Percentiles rank a stretch among this genome's conserved stretches.
Evolutionary conservation across 2,113 vertebrate genomes (phyloP).

Genomic region (Oncorhynchus mykiss): DNA sequence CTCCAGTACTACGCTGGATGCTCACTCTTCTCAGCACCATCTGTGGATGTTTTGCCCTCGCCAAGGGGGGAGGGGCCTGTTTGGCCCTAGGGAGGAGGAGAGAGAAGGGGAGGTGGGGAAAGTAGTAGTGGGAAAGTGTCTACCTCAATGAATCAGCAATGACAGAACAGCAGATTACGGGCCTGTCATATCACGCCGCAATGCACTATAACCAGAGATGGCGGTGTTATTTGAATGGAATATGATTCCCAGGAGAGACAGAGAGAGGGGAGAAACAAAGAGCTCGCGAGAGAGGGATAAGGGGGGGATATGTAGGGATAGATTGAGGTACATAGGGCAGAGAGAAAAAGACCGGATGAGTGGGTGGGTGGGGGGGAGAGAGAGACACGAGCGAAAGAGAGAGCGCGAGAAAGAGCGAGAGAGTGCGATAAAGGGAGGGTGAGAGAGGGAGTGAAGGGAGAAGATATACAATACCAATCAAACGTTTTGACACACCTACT

Average conservation of each 20-base stretch:
- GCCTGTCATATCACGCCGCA: conserved; percentile 31
- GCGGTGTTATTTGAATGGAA: conserved; percentile 19
- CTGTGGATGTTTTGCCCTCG: conserved; percentile 78
- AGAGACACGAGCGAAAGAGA: too few species aligned
- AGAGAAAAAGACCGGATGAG: too few species aligned
- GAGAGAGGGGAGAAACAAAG: conserved; percentile 5
- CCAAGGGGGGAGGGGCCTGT: conserved; percentile 82
- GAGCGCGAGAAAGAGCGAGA: too few species aligned
- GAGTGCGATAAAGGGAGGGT: too few species aligned
- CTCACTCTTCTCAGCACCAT: conserved; percentile 75
- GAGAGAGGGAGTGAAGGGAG: too few species aligned
- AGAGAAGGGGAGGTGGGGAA: neutral
- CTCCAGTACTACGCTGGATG: conserved; percentile 62
- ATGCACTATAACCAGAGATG: conserved; percentile 43
- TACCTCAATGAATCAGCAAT: conserved; percentile 78
- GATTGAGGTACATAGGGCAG: too few species aligned
- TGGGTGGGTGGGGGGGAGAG: too few species aligned
- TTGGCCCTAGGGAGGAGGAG: conserved; percentile 45
- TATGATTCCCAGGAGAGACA: neutral
- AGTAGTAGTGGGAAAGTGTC: conserved; percentile 51
- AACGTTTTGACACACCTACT: too few species aligned
- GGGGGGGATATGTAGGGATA: too few species aligned
- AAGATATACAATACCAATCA: too few species aligned
- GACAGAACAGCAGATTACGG: conserved; percentile 56
- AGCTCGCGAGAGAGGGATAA: too few species aligned